Percentiles rank a stretch among this genome's conserved stretches.
Evolutionary conservation across 2,113 vertebrate species (phyloP).

Genomic region (Pongo pygmaeus): DNA sequence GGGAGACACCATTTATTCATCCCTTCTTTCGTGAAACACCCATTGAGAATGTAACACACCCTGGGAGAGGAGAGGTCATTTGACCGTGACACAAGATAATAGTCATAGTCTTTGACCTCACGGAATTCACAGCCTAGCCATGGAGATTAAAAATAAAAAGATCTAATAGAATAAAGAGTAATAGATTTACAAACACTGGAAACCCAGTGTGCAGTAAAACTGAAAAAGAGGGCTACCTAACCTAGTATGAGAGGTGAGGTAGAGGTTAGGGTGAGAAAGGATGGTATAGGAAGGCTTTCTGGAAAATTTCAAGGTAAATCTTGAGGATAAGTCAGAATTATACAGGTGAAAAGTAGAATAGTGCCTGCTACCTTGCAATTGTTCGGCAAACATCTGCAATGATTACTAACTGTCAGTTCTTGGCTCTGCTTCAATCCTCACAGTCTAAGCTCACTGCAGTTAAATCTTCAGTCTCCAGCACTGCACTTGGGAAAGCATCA

Average conservation of each 20-base stretch:
- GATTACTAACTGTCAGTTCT: rapidly evolving
- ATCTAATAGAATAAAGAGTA: neutral
- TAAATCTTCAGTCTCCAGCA: neutral
- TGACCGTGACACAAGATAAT: neutral
- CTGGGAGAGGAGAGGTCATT: neutral
- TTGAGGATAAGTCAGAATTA: neutral
- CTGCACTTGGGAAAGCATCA: neutral
- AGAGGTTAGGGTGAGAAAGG: neutral
- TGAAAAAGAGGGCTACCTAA: neutral
- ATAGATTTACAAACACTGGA: neutral
- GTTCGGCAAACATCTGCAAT: neutral
- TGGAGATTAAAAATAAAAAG: neutral
- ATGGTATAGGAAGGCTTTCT: neutral
- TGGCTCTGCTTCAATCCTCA: rapidly evolving
- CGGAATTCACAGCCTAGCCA: neutral
- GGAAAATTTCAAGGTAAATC: neutral
- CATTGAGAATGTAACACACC: neutral
- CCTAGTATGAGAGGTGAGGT: neutral
- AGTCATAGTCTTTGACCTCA: neutral
- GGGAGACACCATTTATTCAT: neutral
- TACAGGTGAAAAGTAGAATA: rapidly evolving
- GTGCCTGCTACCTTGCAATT: too few species aligned
- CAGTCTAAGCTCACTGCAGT: too few species aligned
- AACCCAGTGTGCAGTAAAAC: neutral
- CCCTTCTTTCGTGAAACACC: too few species aligned